phyloP scores from a whole-genome alignment of 2,888 invertebrate species.

The Watsonalla binaria region DNA sequence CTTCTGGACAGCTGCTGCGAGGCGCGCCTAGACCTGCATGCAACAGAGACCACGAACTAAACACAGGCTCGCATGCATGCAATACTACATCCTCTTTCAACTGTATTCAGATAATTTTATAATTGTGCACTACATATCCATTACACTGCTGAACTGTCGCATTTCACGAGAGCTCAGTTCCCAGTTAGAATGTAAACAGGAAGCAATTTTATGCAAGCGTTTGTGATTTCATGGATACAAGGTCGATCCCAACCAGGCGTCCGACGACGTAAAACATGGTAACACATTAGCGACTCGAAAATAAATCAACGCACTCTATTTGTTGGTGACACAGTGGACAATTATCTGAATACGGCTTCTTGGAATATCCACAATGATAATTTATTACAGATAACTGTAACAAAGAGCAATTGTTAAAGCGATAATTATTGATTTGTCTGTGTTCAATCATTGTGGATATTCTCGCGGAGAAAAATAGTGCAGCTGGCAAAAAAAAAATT shows the following conservation, averaged over 20 bases:
- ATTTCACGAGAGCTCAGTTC: not conserved
- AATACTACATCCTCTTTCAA: constrained; percentile 34
- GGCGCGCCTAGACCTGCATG: constrained; percentile 90
- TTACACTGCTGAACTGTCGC: not conserved
- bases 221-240: not conserved
- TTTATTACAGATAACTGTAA: constrained; percentile 2
- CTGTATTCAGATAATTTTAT: constrained; percentile 35
- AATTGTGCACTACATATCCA: constrained; percentile 3
- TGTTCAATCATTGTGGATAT: constrained; percentile 30
- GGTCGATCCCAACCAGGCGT: not conserved
- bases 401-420: constrained; percentile 7
- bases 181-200: not conserved
- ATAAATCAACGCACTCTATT: not conserved
- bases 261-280: not conserved
- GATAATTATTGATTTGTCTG: constrained; percentile 7
- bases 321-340: not conserved
- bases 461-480: constrained; percentile 31
- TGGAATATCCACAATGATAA: constrained; percentile 25
- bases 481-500: constrained; percentile 33
- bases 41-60: constrained; percentile 75
- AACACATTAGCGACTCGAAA: not conserved
- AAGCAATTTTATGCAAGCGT: not conserved
- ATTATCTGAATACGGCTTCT: constrained; percentile 24
- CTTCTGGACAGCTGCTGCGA: constrained; percentile 88
- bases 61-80: constrained; percentile 74